Conservation (phyloP, 2,888 invertebrate genomes). For the Lagria hirta region DNA sequence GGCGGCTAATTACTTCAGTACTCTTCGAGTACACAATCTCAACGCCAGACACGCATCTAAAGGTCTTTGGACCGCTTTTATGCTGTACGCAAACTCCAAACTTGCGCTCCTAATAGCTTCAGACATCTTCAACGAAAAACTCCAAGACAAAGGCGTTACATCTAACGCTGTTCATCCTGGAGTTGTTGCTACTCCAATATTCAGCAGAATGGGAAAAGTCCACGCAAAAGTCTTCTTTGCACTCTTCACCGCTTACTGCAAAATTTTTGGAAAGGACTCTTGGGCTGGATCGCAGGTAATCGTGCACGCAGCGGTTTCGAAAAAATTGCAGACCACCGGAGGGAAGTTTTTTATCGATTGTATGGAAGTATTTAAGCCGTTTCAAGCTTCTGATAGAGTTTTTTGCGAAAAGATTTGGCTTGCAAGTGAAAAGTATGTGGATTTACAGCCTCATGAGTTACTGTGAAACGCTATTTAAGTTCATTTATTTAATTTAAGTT, state of each 20-base stretch:
- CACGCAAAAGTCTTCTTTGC: background rate
- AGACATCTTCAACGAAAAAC: constrained; percentile 27
- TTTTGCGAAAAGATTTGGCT: constrained; percentile 4
- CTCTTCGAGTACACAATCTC: background rate
- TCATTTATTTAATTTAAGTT: no score
- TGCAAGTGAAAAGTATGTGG: constrained; percentile 1
- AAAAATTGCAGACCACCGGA: background rate
- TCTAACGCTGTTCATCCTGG: constrained; percentile 29
- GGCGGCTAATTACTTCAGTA: background rate
- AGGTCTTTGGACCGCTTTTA: background rate
- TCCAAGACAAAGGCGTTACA: constrained; percentile 25
- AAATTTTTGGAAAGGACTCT: constrained; percentile 15
- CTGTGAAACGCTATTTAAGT: background rate
- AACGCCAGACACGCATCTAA: background rate
- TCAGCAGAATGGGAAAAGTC: no score
- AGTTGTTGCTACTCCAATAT: constrained; percentile 24
- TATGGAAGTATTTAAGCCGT: constrained; percentile 6
- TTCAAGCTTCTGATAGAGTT: constrained; percentile 1
- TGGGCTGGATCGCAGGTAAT: constrained; percentile 23
- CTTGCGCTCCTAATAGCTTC: constrained; percentile 21
- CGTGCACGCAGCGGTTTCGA: constrained; percentile 10
- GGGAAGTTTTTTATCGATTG: constrained; percentile 13
- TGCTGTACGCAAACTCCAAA: constrained; percentile 21
- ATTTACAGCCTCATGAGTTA: constrained; percentile 4
- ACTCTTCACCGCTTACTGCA: constrained; percentile 3